phyloP scores from a whole-genome alignment of 2,797 vertebrate genomes.

The Potorous gilbertii region DNA sequence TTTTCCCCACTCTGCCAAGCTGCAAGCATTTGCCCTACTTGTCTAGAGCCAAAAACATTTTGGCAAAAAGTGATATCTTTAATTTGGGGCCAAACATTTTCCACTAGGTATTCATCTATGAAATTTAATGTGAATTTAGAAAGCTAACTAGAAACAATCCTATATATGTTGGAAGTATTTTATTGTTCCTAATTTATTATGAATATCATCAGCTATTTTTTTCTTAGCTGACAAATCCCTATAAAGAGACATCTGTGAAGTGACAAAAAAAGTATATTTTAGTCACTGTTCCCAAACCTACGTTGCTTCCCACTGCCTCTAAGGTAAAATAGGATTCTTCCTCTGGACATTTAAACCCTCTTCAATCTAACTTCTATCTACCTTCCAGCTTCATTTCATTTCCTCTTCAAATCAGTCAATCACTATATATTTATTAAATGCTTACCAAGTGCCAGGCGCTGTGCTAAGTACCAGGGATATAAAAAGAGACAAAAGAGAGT shows the following conservation, averaged over 20 bases:
- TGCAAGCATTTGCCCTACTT: neutral
- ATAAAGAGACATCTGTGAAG: neutral
- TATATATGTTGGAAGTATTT: neutral
- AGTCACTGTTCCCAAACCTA: neutral
- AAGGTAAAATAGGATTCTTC: neutral
- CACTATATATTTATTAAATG: neutral
- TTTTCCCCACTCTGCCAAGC: neutral
- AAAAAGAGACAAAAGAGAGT: neutral
- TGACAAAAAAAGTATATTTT: neutral
- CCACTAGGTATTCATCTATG: neutral
- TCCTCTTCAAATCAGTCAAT: neutral
- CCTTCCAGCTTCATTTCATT: neutral
- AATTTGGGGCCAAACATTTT: neutral
- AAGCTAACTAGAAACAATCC: neutral
- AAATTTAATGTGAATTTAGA: neutral
- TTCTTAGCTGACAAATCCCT: neutral
- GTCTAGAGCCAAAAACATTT: too few species aligned
- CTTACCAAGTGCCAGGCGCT: neutral
- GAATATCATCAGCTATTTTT: neutral
- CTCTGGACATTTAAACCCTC: neutral
- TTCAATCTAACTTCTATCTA: neutral
- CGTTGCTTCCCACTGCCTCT: neutral
- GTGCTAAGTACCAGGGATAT: neutral
- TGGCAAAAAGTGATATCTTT: neutral
- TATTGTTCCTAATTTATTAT: slow-evolving; percentile 8